Conservation (phyloP, 2,797 vertebrate species). For the Poeciliopsis paucimaculata region DNA sequence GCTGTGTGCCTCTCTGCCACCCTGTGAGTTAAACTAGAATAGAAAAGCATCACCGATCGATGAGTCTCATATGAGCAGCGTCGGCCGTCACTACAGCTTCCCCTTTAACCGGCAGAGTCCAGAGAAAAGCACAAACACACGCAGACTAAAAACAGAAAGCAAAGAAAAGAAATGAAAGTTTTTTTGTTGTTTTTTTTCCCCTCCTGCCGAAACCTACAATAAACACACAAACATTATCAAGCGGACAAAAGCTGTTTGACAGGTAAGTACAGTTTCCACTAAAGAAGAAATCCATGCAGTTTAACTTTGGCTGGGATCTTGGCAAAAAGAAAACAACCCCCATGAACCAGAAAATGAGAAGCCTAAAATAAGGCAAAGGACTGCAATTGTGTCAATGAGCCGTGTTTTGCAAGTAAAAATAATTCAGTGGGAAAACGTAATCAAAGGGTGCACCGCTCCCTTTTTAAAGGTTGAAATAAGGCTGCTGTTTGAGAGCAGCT, state of each 20-base stretch:
- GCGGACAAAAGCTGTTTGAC: not conserved
- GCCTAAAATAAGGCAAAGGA: slow-evolving; percentile 60
- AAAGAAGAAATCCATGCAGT: not conserved
- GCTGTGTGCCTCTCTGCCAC: not conserved
- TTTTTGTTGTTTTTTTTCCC: not conserved
- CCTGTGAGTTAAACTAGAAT: not conserved
- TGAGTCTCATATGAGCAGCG: not conserved
- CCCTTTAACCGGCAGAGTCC: not conserved
- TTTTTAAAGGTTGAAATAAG: slow-evolving; percentile 46
- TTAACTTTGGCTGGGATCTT: slow-evolving; percentile 28
- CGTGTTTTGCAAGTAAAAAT: slow-evolving; percentile 66
- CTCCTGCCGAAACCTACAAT: not conserved
- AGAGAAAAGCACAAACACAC: not conserved
- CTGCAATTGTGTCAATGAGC: slow-evolving; percentile 69
- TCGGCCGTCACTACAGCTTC: not conserved
- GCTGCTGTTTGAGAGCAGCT: slow-evolving; percentile 15
- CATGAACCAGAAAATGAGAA: slow-evolving; percentile 59
- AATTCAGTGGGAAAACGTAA: slow-evolving; percentile 64
- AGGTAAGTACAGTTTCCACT: not conserved
- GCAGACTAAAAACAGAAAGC: not conserved
- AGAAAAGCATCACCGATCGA: not conserved
- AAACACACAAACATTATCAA: not conserved
- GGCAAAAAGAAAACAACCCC: slow-evolving; percentile 12
- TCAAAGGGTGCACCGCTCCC: slow-evolving; percentile 51
- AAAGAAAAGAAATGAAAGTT: not conserved